Evolutionary conservation across 1,140 invertebrate species (phyloP).

Genomic region (Idris sp.): DNA sequence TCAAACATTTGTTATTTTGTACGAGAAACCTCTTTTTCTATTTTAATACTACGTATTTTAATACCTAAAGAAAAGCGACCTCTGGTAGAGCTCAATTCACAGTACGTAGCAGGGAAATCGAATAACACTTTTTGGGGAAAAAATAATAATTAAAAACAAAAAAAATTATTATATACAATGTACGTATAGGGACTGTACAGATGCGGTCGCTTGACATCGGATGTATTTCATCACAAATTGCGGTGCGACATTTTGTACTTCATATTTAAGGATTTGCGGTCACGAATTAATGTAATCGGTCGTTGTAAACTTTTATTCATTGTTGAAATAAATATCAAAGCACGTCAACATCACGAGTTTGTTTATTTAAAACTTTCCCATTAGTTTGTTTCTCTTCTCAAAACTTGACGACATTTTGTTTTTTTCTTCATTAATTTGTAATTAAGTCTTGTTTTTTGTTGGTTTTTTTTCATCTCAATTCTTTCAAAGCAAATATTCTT

Average conservation of each 20-base stretch:
- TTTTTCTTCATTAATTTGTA: slow-evolving; percentile 13
- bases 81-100: slow-evolving; percentile 16
- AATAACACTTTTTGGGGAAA: too few species aligned
- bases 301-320: slow-evolving; percentile 62
- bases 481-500: too few species aligned
- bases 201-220: slow-evolving; percentile 5
- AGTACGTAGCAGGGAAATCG: too few species aligned
- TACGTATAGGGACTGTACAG: slow-evolving; percentile 28
- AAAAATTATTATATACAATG: slow-evolving; percentile 11
- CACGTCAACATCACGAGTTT: slow-evolving; percentile 22
- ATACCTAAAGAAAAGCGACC: slow-evolving; percentile 8
- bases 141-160: too few species aligned
- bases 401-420: too few species aligned
- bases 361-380: slow-evolving; percentile 4
- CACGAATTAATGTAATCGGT: slow-evolving; percentile 44
- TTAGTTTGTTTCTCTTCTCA: slow-evolving; percentile 2
- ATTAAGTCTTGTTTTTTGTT: too few species aligned
- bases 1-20: slow-evolving; percentile 6
- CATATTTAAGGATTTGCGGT: slow-evolving; percentile 31
- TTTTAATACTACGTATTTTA: slow-evolving; percentile 18
- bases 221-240: slow-evolving; percentile 17
- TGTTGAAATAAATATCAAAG: slow-evolving; percentile 63
- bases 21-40: slow-evolving; percentile 16
- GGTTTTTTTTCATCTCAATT: too few species aligned
- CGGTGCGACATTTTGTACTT: slow-evolving; percentile 50